Evolutionary conservation across 2,888 invertebrate species (phyloP), one percentile per base, ranked within the genome.

Genomic region (Drosophila dives): DNA sequence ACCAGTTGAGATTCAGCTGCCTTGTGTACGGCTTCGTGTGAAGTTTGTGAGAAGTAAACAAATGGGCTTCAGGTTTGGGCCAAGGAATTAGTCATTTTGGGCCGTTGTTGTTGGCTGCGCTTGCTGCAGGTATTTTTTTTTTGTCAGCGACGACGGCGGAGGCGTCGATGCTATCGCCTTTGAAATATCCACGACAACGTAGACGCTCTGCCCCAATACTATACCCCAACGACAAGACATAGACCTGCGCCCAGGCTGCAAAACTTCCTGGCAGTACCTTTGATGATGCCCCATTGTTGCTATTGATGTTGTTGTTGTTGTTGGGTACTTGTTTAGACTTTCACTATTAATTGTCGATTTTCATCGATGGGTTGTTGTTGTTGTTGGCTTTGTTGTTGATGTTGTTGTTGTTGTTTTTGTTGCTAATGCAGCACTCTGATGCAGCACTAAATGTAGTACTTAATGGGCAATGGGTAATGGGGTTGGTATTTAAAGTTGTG

Each of bases 261-360:
- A 53, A 85, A 83, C 89, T 85, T 85, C 85, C 85, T 85, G 87
- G 87, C 76, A 84, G 89, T 89, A 87, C 87, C 73, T 89, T 79
- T 72, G 66, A 66, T 73, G 83, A 81, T 79, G 75, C 70, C 70
- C 56, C 69, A 61, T 61, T 61, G 61, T 48, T 63, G 53, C 15
- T 45, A 45, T 53, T 64, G 61, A 54, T 77, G 66, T 55, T 67
- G 61, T 49, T 48, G 48, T 54, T 64, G 61, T 56, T 77, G 53
- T 53, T 59, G 64, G 56, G 40, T 72, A 77, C 73, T 82, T 75
- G 78, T 59, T 72, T 72, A 73, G 86, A 89, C 89, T 89, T 89
- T 89, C 89, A 89, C 89, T 89, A 89, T 89, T 89, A 89, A 90
- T 89, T 90, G 90, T 83, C 83, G 88, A 90, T 89, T 83, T 86